These are phyloP conservation scores for Plebejus melissa DNA, from an alignment of 2,888 invertebrate species.

Conservation along the genomic window DNA sequence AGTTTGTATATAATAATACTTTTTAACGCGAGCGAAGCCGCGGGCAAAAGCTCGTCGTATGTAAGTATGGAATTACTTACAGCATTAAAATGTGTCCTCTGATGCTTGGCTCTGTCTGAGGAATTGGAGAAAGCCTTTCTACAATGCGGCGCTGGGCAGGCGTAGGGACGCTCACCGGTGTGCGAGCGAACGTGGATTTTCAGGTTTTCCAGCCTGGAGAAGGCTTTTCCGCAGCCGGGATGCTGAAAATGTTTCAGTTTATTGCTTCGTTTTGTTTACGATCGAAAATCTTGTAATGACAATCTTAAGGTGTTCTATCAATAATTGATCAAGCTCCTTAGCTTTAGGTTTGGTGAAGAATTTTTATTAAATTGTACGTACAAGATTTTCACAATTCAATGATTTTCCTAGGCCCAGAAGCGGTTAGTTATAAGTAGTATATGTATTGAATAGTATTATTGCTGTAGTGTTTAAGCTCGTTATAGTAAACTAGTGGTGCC, in stretches of 20 bases:
- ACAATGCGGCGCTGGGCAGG: slow-evolving; percentile 95
- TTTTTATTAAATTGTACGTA: no score
- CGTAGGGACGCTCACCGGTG: slow-evolving; percentile 97
- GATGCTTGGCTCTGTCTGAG: slow-evolving; percentile 98
- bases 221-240: slow-evolving; percentile 95
- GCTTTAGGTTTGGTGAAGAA: no score
- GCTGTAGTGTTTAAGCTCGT: no score
- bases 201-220: slow-evolving; percentile 97
- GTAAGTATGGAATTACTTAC: slow-evolving; percentile 79
- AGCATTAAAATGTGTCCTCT: slow-evolving; percentile 98
- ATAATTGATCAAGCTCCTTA: no score
- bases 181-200: slow-evolving; percentile 98
- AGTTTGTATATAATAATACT: no score
- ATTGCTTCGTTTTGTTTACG: not conserved
- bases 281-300: not conserved
- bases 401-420: no score
- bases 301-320: no score
- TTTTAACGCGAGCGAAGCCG: no score
- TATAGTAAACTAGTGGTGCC: no score
- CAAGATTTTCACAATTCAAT: no score
- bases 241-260: slow-evolving; percentile 80
- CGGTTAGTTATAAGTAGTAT: no score
- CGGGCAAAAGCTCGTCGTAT: not conserved
- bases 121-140: slow-evolving; percentile 98
- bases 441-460: no score